Base-by-base conservation (phyloP, 2,797 vertebrate genomes). In the Neosalanx taihuensis region DNA sequence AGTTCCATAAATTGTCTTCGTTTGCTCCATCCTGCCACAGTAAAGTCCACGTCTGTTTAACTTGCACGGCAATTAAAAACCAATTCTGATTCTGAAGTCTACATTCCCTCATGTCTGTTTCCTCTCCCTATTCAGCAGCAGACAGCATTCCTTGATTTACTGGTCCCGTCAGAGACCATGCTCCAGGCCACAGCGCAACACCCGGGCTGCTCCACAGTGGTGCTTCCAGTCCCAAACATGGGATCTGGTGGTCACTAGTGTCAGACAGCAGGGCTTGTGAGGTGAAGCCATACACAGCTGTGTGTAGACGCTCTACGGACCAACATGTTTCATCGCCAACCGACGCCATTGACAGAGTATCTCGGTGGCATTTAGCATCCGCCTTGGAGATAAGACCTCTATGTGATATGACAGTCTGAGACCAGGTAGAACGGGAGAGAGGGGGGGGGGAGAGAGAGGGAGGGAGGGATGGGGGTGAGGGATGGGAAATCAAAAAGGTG, bases 251-350 rank as follows among this genome's bases (percentile, higher is more conserved):
- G 41, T 46, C 41, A 13, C 41, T 46, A 12, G 41, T 3, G 41
- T 46, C 41, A 12, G 9, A 46, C 41, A 46, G 12, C 41, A 46
- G 41, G 41, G 41, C 41, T 46, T 3, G 10, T 9, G 12, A 46
- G 41, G 10, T 46, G 41, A 46, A 46, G 41, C 41, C 3, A 13
- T 46, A 41, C 6, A 37, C 35, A 37, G 5, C 35, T 35, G 59
- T 41, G 66, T 41, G 46, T 3, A 63, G 30, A 5, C 18, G 58
- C 41, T 46, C 3, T 12, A 46, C 41, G 77, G 74, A 69, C 51
- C 29, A 74, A 46, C 74, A 73, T 80, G 83, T 80, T 83, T 88
- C 79, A 60, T 63, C 76, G 56, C 33, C 12, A 51, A 67, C 41
- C 53, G 26, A 67, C 6, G 31, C 10, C 6, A 6, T 23, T 41